Evolutionary conservation across 2,113 vertebrate species (phyloP).

Genomic region (Mirza zaza): DNA sequence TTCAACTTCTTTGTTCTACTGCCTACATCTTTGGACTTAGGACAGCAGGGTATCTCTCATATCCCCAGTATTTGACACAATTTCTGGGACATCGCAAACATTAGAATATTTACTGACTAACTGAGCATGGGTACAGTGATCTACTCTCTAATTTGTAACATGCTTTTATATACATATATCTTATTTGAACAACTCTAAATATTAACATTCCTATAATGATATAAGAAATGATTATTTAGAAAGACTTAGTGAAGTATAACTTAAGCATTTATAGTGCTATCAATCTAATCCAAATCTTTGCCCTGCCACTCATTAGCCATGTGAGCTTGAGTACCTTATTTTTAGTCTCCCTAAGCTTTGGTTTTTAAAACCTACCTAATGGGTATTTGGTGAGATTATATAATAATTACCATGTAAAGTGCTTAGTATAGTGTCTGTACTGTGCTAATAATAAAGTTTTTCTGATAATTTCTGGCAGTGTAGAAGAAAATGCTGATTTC

Average conservation of each 20-base stretch:
- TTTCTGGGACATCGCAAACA: neutral
- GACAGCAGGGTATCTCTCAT: neutral
- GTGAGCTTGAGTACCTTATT: neutral
- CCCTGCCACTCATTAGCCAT: neutral
- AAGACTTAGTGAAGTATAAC: neutral
- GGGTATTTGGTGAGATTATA: neutral
- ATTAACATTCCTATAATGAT: neutral
- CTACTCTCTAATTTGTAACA: neutral
- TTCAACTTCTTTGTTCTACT: neutral
- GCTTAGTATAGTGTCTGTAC: neutral
- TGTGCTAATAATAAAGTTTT: neutral
- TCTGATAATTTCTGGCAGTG: neutral
- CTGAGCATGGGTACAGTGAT: neutral
- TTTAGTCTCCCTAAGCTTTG: neutral
- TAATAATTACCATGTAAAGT: neutral
- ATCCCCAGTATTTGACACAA: neutral
- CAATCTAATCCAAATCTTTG: neutral
- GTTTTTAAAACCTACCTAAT: neutral
- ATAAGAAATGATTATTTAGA: neutral
- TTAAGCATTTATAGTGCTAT: neutral
- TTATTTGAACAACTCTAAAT: neutral
- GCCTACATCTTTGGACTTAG: neutral
- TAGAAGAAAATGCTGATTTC: neutral
- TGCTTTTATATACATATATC: neutral
- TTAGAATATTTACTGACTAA: neutral